Evolutionary conservation across 2,113 vertebrate genomes (phyloP).

Genomic region (Cyprinodon tularosa): DNA sequence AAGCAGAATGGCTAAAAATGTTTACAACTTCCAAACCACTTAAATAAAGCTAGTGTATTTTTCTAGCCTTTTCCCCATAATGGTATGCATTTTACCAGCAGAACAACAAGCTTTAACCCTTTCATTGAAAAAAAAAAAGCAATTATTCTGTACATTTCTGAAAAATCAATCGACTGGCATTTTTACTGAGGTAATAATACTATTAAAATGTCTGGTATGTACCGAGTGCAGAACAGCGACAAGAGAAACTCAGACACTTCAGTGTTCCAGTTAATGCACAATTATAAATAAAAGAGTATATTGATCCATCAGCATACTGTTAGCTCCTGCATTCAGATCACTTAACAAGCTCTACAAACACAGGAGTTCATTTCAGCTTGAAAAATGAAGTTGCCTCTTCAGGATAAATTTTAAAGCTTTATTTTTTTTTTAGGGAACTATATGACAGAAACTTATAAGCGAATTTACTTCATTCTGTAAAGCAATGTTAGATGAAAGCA

Average conservation of each 20-base stretch:
- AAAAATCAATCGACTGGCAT: not conserved
- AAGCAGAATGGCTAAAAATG: too few relatives aligned
- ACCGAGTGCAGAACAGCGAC: not conserved
- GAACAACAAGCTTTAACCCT: not conserved
- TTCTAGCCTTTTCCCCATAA: not conserved
- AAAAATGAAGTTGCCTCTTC: not conserved
- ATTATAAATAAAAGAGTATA: not conserved
- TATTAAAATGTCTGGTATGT: not conserved
- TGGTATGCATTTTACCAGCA: not conserved
- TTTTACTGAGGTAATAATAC: not conserved
- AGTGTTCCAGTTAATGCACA: not conserved
- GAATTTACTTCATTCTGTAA: not conserved
- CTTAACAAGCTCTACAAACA: not conserved
- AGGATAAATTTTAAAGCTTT: not conserved
- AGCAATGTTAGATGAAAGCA: not conserved
- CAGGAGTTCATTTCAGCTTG: not conserved
- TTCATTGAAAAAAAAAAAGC: not conserved
- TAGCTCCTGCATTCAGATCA: slow-evolving; percentile 10
- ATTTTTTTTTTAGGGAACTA: not conserved
- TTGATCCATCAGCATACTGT: slow-evolving; percentile 7
- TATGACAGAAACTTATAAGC: not conserved
- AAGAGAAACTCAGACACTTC: not conserved
- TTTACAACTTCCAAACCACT: too few relatives aligned
- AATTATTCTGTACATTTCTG: not conserved
- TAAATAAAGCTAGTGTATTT: not conserved